These are phyloP conservation scores for Choreutis nemorana DNA, from an alignment of 2,888 invertebrate genomes.

Conservation along the genomic window DNA sequence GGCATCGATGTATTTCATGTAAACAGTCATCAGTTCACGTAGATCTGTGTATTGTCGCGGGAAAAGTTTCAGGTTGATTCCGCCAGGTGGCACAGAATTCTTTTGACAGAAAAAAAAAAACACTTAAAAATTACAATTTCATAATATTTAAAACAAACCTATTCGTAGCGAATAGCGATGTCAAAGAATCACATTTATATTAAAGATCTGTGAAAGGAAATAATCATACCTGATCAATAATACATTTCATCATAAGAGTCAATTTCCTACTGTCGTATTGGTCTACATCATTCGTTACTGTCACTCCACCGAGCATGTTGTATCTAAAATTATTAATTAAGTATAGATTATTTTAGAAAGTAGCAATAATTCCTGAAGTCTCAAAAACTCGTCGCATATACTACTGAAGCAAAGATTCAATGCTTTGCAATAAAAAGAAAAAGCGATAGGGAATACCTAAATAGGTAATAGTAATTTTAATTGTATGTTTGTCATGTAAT, in stretches of 20 bases:
- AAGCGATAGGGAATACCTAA: too few species aligned
- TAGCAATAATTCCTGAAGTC: too few species aligned
- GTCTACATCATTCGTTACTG: conserved; percentile 55
- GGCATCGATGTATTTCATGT: conserved; percentile 66
- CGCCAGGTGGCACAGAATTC: conserved; percentile 66
- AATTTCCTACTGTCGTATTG: conserved; percentile 57
- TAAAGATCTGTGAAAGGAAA: conserved; percentile 1
- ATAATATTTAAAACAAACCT: background rate
- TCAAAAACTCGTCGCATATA: too few species aligned
- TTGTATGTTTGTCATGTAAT: too few species aligned
- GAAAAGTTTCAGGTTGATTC: conserved; percentile 64
- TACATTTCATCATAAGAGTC: conserved; percentile 67
- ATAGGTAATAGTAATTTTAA: too few species aligned
- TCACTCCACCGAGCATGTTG: conserved; percentile 67
- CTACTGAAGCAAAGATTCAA: too few species aligned
- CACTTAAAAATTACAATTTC: background rate
- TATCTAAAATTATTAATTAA: conserved; percentile 36
- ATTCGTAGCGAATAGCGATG: background rate
- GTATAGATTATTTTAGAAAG: background rate
- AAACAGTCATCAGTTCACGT: conserved; percentile 56
- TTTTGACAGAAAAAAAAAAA: conserved; percentile 14
- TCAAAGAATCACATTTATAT: background rate
- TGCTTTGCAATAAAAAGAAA: too few species aligned
- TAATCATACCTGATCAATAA: conserved; percentile 51
- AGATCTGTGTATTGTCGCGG: conserved; percentile 58